Conservation (phyloP, 2,113 vertebrate genomes). For the Neogale vison region DNA sequence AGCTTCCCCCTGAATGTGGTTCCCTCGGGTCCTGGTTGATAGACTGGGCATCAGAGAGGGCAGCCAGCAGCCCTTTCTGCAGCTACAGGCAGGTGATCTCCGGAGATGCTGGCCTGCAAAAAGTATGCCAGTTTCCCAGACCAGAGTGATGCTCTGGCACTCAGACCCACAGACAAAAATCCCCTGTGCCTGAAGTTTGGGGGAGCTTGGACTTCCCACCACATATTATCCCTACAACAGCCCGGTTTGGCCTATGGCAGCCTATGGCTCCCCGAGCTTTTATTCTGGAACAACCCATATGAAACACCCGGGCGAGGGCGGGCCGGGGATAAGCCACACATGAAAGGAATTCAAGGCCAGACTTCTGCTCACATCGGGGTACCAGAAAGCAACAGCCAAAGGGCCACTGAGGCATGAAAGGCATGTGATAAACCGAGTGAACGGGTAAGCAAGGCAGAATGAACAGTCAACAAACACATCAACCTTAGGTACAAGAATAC, state of each 20-base stretch:
- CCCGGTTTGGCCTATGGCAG: background rate
- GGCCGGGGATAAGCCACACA: background rate
- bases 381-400: background rate
- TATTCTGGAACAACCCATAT: background rate
- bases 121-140: background rate
- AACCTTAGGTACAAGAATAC: background rate
- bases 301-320: background rate
- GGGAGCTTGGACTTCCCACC: background rate
- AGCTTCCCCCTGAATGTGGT: background rate
- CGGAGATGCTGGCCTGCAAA: background rate
- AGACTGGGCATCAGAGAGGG: background rate
- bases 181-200: background rate
- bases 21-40: background rate
- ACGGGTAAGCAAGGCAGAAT: background rate
- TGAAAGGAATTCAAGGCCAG: constrained; percentile 15
- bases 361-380: background rate
- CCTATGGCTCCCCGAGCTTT: background rate
- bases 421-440: background rate
- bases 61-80: background rate
- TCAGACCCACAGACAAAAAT: background rate
- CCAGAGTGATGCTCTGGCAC: background rate
- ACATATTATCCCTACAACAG: background rate
- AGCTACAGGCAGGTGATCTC: background rate
- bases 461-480: background rate
- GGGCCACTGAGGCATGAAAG: background rate